These are phyloP conservation scores for Ophiodon elongatus DNA, from an alignment of 2,113 vertebrate species.

Conservation along the genomic window DNA sequence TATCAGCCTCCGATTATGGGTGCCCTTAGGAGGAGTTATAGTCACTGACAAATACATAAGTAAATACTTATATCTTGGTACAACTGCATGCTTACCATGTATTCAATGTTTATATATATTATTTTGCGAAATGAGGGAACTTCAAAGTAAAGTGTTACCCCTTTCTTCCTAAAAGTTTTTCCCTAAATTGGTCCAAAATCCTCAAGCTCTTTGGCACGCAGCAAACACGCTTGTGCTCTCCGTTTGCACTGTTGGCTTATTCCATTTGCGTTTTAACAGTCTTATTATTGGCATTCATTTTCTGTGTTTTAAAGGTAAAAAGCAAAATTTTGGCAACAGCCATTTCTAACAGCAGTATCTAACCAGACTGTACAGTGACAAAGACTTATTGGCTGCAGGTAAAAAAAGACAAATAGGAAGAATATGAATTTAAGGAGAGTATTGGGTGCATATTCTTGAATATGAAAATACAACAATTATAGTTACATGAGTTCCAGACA, in stretches of 20 bases:
- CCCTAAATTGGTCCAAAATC: not conserved
- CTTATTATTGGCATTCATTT: not conserved
- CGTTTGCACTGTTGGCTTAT: not conserved
- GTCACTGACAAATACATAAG: not conserved
- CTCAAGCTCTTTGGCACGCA: not conserved
- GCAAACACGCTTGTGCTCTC: not conserved
- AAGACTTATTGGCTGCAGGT: conserved; percentile 13
- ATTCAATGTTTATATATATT: not conserved
- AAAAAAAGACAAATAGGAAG: not conserved
- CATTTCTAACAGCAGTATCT: conserved; percentile 2
- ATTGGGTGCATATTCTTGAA: not conserved
- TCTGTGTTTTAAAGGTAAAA: conserved; percentile 26
- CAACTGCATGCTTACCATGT: not conserved
- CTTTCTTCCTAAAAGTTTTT: not conserved
- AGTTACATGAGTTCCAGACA: not conserved
- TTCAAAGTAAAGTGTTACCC: not conserved
- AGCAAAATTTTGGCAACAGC: conserved; percentile 6
- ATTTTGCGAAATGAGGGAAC: not conserved
- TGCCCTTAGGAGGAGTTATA: not conserved
- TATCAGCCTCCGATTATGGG: not conserved
- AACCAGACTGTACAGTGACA: not conserved
- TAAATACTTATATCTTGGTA: not conserved
- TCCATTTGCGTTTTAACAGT: not conserved
- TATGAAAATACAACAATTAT: conserved; percentile 16
- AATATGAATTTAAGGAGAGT: conserved; percentile 8